Conservation (phyloP, 2,888 invertebrate genomes). For the Oasisia sp. region DNA sequence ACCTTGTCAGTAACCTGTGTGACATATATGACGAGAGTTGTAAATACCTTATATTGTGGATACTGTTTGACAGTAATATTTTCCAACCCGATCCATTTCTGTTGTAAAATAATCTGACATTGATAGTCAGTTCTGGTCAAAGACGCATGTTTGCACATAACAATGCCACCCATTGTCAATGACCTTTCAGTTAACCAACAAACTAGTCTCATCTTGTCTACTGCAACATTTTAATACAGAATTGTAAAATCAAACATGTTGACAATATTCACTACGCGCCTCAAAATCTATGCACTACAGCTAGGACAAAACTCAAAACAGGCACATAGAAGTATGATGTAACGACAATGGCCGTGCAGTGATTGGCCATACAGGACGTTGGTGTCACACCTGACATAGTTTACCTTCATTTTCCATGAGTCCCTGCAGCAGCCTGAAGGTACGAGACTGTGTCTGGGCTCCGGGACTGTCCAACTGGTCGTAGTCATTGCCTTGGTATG, state of each 20-base stretch:
- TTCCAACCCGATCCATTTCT: too few relatives aligned
- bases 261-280: neutral
- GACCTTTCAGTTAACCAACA: neutral
- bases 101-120: neutral
- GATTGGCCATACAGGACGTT: neutral
- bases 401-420: slow-evolving; percentile 36
- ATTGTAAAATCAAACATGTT: neutral
- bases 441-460: slow-evolving; percentile 30
- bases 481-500: neutral
- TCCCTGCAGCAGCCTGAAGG: slow-evolving; percentile 34
- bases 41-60: neutral
- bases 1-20: neutral
- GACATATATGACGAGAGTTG: neutral
- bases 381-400: slow-evolving; percentile 13
- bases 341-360: neutral
- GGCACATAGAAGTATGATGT: neutral
- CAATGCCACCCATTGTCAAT: neutral
- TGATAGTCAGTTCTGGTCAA: neutral
- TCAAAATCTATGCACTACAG: neutral
- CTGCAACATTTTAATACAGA: neutral
- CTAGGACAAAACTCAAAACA: neutral
- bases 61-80: neutral
- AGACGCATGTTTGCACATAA: neutral
- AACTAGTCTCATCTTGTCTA: neutral
- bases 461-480: neutral